Evolutionary conservation across 2,888 invertebrate species (phyloP).

Genomic region (Oligia strigilis): DNA sequence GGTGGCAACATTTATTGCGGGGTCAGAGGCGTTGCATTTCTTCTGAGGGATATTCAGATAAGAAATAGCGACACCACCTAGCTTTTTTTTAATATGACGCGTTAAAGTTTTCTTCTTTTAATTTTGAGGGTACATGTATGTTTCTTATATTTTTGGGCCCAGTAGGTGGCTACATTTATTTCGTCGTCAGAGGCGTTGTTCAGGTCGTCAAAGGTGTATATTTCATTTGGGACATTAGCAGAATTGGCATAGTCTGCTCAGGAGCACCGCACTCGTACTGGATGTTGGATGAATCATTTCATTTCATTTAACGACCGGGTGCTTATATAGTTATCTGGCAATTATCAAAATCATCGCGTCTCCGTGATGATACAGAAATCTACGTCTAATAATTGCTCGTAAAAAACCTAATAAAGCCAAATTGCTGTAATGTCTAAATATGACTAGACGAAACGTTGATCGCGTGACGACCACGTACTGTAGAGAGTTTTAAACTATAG

Average conservation of each 20-base stretch:
- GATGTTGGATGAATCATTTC: neutral
- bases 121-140: too few species aligned
- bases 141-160: too few species aligned
- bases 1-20: too few species aligned
- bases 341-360: neutral
- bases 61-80: too few species aligned
- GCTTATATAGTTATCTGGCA: too few species aligned
- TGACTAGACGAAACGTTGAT: conserved; percentile 35
- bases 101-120: too few species aligned
- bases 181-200: neutral
- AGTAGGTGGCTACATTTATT: neutral
- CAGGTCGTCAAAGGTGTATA: neutral
- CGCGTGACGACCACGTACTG: conserved; percentile 48
- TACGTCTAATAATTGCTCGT: conserved; percentile 38
- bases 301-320: too few species aligned
- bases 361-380: neutral
- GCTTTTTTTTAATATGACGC: too few species aligned
- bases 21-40: too few species aligned
- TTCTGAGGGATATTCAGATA: too few species aligned
- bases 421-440: conserved; percentile 61
- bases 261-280: neutral
- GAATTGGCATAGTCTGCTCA: neutral
- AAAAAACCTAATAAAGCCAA: conserved; percentile 63
- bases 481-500: conserved; percentile 2
- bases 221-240: neutral